Percentiles rank a stretch among this genome's conserved stretches.
Conservation (phyloP, 2,113 vertebrate species). For the Heterochromis multidens region DNA sequence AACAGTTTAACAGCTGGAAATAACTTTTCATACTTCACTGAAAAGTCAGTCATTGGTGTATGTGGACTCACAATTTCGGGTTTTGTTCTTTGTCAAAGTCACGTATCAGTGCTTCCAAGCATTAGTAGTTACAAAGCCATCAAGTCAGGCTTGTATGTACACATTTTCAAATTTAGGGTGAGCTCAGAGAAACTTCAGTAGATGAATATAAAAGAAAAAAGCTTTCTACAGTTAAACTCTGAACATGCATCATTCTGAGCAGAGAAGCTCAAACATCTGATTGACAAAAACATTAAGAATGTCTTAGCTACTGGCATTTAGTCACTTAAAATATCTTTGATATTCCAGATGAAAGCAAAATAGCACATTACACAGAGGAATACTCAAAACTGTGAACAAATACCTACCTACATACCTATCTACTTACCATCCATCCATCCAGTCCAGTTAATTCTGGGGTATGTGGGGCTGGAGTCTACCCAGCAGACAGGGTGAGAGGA, state of each 20-base stretch:
- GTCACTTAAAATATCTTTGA: background rate
- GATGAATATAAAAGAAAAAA: background rate
- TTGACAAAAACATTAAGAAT: background rate
- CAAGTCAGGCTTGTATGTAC: background rate
- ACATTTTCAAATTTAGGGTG: background rate
- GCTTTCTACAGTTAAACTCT: background rate
- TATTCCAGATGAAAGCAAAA: background rate
- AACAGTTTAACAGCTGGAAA: background rate
- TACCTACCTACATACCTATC: background rate
- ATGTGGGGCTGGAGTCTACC: no score
- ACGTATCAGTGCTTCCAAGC: background rate
- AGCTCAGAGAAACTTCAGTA: background rate
- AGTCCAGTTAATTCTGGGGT: no score
- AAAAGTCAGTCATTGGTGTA: background rate
- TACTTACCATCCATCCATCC: background rate
- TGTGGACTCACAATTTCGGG: background rate
- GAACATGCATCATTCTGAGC: background rate
- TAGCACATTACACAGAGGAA: background rate
- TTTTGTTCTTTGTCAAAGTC: background rate
- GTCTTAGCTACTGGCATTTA: background rate
- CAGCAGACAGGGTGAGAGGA: background rate
- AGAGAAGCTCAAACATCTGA: background rate
- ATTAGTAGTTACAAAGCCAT: background rate
- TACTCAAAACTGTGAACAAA: background rate
- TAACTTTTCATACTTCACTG: background rate